Percentiles rank a stretch among this genome's conserved stretches.
phyloP scores from a whole-genome alignment of 2,888 invertebrate genomes.

The Acanthococcus lagerstroemiae region DNA sequence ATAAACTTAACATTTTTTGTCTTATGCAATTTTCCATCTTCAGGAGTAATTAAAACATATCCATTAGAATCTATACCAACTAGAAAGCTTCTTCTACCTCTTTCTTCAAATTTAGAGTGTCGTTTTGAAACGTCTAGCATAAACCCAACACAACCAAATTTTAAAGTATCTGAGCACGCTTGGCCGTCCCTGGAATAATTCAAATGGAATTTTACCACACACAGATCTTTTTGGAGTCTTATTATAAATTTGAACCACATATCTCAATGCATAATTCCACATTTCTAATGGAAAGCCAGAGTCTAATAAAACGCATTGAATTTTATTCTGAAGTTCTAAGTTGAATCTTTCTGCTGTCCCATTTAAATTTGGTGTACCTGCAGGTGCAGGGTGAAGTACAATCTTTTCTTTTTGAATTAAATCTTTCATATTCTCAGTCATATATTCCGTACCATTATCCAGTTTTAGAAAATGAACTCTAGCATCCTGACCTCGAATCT shows the following conservation, averaged over 20 bases:
- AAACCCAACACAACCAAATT: constrained; percentile 2
- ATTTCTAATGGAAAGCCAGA: constrained; percentile 4
- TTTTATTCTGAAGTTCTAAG: neutral
- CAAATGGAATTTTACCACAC: neutral
- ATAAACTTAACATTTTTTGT: constrained; percentile 10
- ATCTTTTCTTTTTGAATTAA: constrained; percentile 3
- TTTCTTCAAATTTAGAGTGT: constrained; percentile 6
- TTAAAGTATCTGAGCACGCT: neutral
- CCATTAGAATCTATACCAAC: neutral
- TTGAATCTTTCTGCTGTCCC: constrained; percentile 8
- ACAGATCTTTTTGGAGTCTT: neutral
- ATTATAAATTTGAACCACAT: neutral
- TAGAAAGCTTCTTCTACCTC: neutral
- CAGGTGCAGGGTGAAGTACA: neutral
- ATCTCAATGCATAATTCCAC: neutral
- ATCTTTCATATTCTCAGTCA: no score
- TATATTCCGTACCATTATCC: constrained; percentile 4
- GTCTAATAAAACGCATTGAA: neutral
- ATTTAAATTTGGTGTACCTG: neutral
- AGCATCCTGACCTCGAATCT: neutral
- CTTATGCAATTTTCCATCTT: constrained; percentile 1
- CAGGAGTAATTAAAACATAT: constrained; percentile 1
- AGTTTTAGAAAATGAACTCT: neutral
- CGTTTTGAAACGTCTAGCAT: neutral
- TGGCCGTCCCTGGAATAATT: neutral